Percentiles rank a stretch among this genome's conserved stretches.
phyloP scores from a whole-genome alignment of 2,113 vertebrate species.

The Notothenia coriiceps region DNA sequence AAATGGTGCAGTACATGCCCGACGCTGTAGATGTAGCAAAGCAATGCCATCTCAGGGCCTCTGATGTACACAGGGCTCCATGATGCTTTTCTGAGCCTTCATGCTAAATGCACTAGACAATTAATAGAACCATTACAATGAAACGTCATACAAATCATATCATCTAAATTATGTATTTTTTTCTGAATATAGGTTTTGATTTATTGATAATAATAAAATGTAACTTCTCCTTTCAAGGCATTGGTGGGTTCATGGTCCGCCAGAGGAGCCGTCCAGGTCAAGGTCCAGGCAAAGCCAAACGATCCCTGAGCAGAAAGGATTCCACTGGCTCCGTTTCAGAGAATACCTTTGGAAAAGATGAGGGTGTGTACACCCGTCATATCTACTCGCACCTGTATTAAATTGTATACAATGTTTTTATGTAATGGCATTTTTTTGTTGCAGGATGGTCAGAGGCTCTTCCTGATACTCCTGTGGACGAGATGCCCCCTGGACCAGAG shows the following conservation, averaged over 20 bases:
- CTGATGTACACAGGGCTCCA: conserved; percentile 41
- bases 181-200: neutral
- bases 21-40: conserved; percentile 57
- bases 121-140: conserved; percentile 17
- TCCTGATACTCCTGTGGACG: conserved; percentile 90
- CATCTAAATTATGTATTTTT: neutral
- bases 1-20: conserved; percentile 79
- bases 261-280: conserved; percentile 95
- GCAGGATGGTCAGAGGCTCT: conserved; percentile 90
- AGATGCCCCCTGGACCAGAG: conserved; percentile 86
- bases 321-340: conserved; percentile 94
- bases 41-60: conserved; percentile 70
- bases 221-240: conserved; percentile 83
- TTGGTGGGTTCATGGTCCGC: conserved; percentile 99
- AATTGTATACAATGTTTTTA: neutral
- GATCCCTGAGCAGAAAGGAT: conserved; percentile 92
- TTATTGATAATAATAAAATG: conserved; percentile 4
- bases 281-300: conserved; percentile 92
- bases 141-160: neutral
- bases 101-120: conserved; percentile 25
- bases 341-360: conserved; percentile 88
- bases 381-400: neutral
- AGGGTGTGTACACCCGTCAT: conserved; percentile 81
- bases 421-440: neutral
- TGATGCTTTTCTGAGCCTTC: conserved; percentile 42